phyloP scores from a whole-genome alignment of 2,797 vertebrate genomes.

The Synanceia verrucosa region DNA sequence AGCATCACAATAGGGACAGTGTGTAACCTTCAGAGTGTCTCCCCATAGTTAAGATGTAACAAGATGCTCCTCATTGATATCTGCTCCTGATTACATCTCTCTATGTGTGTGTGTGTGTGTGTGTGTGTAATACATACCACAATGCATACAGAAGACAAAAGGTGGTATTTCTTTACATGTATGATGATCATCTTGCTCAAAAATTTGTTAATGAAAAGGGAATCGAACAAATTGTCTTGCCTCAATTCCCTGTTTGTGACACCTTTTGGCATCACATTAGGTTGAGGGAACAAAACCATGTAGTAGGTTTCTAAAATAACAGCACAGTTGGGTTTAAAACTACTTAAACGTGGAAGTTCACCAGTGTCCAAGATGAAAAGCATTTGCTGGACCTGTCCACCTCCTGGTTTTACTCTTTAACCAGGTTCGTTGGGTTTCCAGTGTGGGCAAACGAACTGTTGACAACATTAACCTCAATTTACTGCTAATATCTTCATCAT shows the following conservation, averaged over 20 bases:
- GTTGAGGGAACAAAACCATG: not conserved
- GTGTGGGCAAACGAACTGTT: too few relatives aligned
- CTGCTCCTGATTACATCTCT: constrained; percentile 57
- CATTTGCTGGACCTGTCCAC: too few relatives aligned
- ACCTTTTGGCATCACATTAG: too few relatives aligned
- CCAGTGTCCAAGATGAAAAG: too few relatives aligned
- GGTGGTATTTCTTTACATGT: not conserved
- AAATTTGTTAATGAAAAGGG: not conserved
- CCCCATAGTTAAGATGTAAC: constrained; percentile 40
- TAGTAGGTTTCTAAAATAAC: too few relatives aligned
- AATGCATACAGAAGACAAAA: not conserved
- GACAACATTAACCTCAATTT: too few relatives aligned
- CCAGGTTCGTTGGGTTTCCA: too few relatives aligned
- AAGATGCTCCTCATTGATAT: constrained; percentile 58
- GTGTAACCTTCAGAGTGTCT: constrained; percentile 18
- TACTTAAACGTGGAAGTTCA: too few relatives aligned
- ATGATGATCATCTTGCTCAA: not conserved
- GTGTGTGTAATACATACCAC: not conserved
- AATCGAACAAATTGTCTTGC: not conserved
- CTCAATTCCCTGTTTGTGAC: too few relatives aligned
- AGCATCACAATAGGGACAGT: constrained; percentile 56
- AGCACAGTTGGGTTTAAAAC: too few relatives aligned
- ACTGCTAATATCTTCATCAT: too few relatives aligned
- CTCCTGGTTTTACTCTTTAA: too few relatives aligned
- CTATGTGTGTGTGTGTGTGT: constrained; percentile 1